Evolutionary conservation across 1,140 invertebrate genomes (phyloP).

Genomic region (Samia ricini): DNA sequence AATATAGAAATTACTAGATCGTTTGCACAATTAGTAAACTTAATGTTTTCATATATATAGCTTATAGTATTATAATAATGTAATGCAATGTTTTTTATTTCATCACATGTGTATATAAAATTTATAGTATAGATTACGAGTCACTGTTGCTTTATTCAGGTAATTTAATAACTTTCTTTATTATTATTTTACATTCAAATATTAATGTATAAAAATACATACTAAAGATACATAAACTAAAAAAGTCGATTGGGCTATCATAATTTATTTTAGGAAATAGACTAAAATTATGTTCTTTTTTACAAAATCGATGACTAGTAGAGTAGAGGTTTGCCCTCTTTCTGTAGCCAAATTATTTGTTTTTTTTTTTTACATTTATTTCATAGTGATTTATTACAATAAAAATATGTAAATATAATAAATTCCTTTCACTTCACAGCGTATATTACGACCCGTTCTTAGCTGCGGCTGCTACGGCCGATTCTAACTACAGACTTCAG

Average conservation of each 20-base stretch:
- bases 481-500: conserved; percentile 95
- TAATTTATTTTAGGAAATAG: no score
- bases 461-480: conserved; percentile 89
- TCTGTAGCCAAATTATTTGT: neutral
- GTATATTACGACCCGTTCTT: conserved; percentile 98
- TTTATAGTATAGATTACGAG: neutral
- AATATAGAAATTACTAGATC: neutral
- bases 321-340: no score
- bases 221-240: no score
- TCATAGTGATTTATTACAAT: neutral
- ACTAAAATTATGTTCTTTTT: no score
- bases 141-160: neutral
- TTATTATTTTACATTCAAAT: neutral
- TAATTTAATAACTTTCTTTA: neutral
- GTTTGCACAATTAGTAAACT: neutral
- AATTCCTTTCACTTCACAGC: conserved; percentile 71
- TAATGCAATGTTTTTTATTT: neutral
- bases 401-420: neutral
- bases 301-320: neutral
- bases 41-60: neutral
- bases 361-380: neutral
- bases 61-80: neutral
- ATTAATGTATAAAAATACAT: no score
- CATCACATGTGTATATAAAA: neutral
- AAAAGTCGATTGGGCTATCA: no score